phyloP scores from a whole-genome alignment of 2,888 invertebrate species.

The Plemyria rubiginata region DNA sequence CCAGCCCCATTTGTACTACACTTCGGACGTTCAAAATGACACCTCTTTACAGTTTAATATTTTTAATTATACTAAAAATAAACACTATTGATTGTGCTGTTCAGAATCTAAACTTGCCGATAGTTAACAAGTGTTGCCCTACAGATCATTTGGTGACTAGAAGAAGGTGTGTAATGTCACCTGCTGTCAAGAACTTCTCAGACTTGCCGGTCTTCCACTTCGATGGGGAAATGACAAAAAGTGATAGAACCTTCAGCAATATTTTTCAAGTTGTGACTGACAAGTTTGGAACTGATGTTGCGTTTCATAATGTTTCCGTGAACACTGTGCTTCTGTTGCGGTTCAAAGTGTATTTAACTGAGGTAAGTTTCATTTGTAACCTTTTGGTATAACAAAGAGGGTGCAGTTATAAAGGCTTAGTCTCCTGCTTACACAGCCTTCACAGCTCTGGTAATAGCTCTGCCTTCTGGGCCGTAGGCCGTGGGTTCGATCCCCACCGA shows the following conservation, averaged over 20 bases:
- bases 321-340: not conserved
- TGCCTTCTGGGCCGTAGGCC: too few species aligned
- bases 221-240: not conserved
- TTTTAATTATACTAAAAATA: not conserved
- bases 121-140: slow-evolving; percentile 13
- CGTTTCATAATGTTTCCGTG: not conserved
- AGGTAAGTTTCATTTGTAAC: too few species aligned
- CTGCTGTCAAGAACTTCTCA: not conserved
- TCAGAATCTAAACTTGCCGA: not conserved
- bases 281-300: slow-evolving; percentile 6
- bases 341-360: slow-evolving; percentile 20
- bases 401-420: not conserved
- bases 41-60: not conserved
- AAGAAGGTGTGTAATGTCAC: slow-evolving; percentile 5
- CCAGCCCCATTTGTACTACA: not conserved
- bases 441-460: too few species aligned
- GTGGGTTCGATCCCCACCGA: too few species aligned
- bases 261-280: slow-evolving; percentile 9
- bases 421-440: too few species aligned
- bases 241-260: slow-evolving; percentile 3
- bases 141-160: slow-evolving; percentile 4
- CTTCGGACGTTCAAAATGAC: slow-evolving; percentile 12
- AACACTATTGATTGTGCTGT: not conserved
- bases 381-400: too few species aligned
- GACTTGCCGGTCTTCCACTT: not conserved